Evolutionary conservation across 2,113 vertebrate genomes (phyloP).

Genomic region (Vombatus ursinus): DNA sequence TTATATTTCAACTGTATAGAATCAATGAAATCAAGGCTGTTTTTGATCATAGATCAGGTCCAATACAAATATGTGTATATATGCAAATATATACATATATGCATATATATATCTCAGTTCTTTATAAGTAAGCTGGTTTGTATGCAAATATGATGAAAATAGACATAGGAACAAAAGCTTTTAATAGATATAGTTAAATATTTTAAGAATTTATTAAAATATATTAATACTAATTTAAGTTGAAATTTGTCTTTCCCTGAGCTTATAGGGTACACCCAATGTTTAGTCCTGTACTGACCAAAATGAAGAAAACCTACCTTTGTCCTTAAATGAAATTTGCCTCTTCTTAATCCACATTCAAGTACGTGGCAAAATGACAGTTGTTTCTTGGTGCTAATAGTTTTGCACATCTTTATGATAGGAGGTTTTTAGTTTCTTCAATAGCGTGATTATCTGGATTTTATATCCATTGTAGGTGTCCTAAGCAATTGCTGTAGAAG

Average conservation of each 20-base stretch:
- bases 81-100: neutral
- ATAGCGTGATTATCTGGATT: neutral
- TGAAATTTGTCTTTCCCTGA: neutral
- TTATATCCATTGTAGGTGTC: neutral
- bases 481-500: neutral
- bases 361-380: neutral
- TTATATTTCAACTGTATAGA: neutral
- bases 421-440: neutral
- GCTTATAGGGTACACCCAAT: neutral
- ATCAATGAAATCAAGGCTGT: neutral
- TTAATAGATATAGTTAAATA: neutral
- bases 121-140: neutral
- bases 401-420: neutral
- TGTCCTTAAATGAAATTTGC: neutral
- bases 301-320: neutral
- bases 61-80: neutral
- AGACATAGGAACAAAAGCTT: neutral
- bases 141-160: neutral
- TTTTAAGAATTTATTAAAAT: neutral
- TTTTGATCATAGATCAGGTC: conserved; percentile 43
- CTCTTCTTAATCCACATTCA: neutral
- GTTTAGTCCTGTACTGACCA: neutral
- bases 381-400: neutral
- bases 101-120: neutral
- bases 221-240: neutral